Conservation (phyloP, 2,113 vertebrate species). For the Rhabdornis inornatus region DNA sequence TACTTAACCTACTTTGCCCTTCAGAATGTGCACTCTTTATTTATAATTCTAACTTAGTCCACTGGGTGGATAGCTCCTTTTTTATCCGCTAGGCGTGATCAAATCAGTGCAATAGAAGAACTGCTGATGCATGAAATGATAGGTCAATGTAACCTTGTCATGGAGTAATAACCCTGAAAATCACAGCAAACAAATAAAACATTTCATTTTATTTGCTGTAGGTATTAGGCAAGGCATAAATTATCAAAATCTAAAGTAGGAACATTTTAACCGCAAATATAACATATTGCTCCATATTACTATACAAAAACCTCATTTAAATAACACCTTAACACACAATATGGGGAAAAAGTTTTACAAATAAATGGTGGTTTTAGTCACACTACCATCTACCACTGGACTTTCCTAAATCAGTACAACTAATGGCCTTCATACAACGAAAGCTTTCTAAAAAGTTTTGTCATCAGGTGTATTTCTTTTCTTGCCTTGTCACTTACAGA, state of each 20-base stretch:
- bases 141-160: constrained; percentile 44
- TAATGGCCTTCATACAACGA: not conserved
- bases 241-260: not conserved
- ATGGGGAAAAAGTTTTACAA: not conserved
- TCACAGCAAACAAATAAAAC: constrained; percentile 45
- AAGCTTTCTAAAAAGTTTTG: not conserved
- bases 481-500: not conserved
- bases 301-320: not conserved
- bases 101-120: constrained; percentile 50
- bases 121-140: constrained; percentile 50
- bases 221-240: not conserved
- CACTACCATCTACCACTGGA: not conserved
- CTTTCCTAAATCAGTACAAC: not conserved
- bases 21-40: constrained; percentile 28
- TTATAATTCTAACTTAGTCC: constrained; percentile 41
- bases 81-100: not conserved
- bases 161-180: not conserved
- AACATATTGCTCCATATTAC: not conserved
- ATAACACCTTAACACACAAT: not conserved
- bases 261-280: not conserved
- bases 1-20: not conserved
- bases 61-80: constrained; percentile 22
- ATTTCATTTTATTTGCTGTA: not conserved
- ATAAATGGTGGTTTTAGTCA: not conserved
- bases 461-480: not conserved